A percentile compares a stretch with the other conserved stretches of the same genome.
Conservation (phyloP, 2,888 invertebrate genomes). For the Aleiodes testaceus region DNA sequence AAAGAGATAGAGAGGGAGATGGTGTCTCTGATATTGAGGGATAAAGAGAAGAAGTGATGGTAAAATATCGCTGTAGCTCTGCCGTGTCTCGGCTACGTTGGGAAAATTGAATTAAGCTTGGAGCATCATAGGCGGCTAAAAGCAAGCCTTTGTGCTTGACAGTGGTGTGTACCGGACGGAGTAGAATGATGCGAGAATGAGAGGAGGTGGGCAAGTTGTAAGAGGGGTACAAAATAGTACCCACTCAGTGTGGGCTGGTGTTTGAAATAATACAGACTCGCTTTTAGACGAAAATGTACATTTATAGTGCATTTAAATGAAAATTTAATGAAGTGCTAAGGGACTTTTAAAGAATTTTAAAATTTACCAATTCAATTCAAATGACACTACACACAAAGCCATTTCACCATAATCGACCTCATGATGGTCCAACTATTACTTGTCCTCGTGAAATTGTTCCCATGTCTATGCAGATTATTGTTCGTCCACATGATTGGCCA, state of each 20-base stretch:
- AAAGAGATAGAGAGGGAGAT: not conserved
- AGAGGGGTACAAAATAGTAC: slow-evolving; percentile 1
- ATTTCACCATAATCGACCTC: not conserved
- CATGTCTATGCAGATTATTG: too few relatives aligned
- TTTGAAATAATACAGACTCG: slow-evolving; percentile 9
- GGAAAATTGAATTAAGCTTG: slow-evolving; percentile 52
- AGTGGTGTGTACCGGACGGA: slow-evolving; percentile 16
- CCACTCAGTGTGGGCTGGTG: not conserved
- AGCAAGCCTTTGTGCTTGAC: slow-evolving; percentile 51
- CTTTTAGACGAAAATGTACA: not conserved
- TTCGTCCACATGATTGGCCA: slow-evolving; percentile 23
- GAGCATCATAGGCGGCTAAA: slow-evolving; percentile 52
- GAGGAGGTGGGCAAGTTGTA: not conserved
- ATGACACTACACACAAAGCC: not conserved
- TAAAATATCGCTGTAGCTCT: not conserved
- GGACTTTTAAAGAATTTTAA: not conserved
- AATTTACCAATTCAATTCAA: not conserved
- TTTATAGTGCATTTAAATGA: slow-evolving; percentile 1
- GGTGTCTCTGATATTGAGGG: slow-evolving; percentile 1
- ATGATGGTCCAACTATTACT: not conserved
- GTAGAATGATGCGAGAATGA: slow-evolving; percentile 16
- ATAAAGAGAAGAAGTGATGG: slow-evolving; percentile 23
- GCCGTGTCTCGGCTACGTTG: not conserved
- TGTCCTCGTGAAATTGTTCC: not conserved
- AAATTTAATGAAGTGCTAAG: slow-evolving; percentile 14